Base-by-base conservation (phyloP, 2,888 invertebrate genomes). In the Drosophila setosimentum region DNA sequence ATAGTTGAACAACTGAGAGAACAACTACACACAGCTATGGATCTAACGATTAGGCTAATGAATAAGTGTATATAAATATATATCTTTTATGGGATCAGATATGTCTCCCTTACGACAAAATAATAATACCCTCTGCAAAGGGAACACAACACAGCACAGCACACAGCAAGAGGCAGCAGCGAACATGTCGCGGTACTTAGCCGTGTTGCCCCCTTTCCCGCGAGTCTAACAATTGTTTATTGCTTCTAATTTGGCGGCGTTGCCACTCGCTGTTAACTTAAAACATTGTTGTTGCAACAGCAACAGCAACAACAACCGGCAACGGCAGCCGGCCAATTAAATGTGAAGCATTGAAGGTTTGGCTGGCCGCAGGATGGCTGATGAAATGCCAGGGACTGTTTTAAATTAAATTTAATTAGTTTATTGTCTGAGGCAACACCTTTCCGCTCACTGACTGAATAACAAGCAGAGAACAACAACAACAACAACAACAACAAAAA, bases 351-450 rank as follows among this genome's bases (percentile, higher is more conserved):
- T 78, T 65, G 66, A 32, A 37, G 62, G 63, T 42, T 55, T 54
- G 37, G 24, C n/a, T 64, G 67, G 65, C 67, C 77, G 63, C 72
- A 64, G 76, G 73, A 77, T 61, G 68, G 48, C 60, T 78, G 80
- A 78, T 76, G 78, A 80, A 80, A 87, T 82, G 82, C 80, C 82
- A 73, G 71, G 73, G 69, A 73, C 66, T 86, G 90, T 83, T 85
- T 87, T 88, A 82, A 90, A 90, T 90, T 87, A 88, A 88, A 90
- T 87, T 87, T 90, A 88, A 90, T 87, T 87, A 90, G 90, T 83
- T 82, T 82, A 82, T 82, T 82, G 83, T 83, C 77, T 79, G 77
- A 70, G 76, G 82, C 80, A 89, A 82, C 85, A 85, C 88, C 84
- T 88, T 84, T 74, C 63, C 66, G 76, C 50, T 54, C 50, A 42